Evolutionary conservation across 2,113 vertebrate species (phyloP).

Genomic region (Bubo scandiacus): DNA sequence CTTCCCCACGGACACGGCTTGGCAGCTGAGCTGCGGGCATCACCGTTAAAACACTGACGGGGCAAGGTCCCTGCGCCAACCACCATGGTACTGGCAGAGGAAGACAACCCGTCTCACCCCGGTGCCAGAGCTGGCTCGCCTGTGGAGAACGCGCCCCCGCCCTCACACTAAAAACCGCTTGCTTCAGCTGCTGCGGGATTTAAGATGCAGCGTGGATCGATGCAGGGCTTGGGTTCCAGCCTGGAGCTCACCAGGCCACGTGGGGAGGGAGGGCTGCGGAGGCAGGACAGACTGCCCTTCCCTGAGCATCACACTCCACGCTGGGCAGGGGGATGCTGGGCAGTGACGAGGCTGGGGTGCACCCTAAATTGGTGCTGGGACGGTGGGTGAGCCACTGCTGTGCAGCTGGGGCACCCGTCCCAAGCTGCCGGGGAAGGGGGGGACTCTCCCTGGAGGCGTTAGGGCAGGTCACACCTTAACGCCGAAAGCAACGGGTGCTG

Average conservation of each 20-base stretch:
- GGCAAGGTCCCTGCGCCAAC: background rate
- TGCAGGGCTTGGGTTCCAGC: conserved; percentile 45
- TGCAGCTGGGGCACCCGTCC: background rate
- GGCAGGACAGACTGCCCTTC: background rate
- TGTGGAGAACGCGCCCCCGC: background rate
- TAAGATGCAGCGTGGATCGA: conserved; percentile 48
- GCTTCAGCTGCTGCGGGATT: conserved; percentile 62
- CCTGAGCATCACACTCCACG: accelerated
- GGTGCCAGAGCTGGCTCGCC: background rate
- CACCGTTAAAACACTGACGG: accelerated
- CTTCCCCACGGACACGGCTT: background rate
- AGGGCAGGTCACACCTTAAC: background rate
- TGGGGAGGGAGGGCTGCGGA: background rate
- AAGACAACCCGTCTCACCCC: background rate
- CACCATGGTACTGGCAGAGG: background rate
- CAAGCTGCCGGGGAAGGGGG: background rate
- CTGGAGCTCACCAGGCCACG: conserved; percentile 23
- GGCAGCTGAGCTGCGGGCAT: background rate
- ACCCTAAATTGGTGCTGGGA: background rate
- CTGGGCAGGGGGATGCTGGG: background rate
- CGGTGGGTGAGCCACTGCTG: background rate
- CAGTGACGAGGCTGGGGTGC: background rate
- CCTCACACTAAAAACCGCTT: conserved; percentile 23
- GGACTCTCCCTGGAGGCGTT: background rate
- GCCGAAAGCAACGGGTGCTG: background rate